Percentiles rank a stretch among this genome's conserved stretches.
Conservation (phyloP, 92 coral and sea anemone genomes). For the Epizoanthus scotinus region DNA sequence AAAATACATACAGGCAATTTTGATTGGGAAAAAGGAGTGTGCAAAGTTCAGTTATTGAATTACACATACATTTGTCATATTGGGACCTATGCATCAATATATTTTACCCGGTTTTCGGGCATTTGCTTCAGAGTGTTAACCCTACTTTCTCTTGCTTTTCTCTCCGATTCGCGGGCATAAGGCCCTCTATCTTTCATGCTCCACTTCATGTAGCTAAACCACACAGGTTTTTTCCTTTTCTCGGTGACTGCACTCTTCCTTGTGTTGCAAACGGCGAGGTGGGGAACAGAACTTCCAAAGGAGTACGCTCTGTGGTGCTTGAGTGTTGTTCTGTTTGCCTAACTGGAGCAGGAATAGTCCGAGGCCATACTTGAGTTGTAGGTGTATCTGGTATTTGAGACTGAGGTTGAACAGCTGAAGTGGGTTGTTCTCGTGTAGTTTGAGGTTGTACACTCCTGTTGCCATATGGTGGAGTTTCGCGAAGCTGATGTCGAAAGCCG, state of each 20-base stretch:
- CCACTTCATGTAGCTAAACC: constrained; percentile 7
- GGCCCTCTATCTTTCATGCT: background rate
- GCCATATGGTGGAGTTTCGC: background rate
- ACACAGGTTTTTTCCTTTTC: constrained; percentile 6
- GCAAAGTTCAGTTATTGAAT: no score
- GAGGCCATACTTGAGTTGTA: no score
- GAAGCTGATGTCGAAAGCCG: background rate
- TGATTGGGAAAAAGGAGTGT: no score
- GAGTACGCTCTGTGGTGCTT: background rate
- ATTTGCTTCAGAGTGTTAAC: background rate
- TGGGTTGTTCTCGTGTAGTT: background rate
- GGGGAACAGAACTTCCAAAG: background rate
- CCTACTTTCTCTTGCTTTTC: background rate
- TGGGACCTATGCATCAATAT: no score
- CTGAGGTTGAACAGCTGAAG: background rate
- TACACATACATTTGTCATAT: no score
- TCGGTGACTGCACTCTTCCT: background rate
- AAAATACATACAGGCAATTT: no score
- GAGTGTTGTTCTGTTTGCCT: background rate
- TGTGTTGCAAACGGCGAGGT: background rate
- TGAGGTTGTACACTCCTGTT: background rate
- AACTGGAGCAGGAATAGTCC: background rate
- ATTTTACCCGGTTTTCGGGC: constrained; percentile 1
- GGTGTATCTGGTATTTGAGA: background rate
- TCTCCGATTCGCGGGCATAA: constrained; percentile 7